Evolutionary conservation across 92 coral and sea anemone genomes (phyloP).

Genomic region (Scolanthus callimorphus): DNA sequence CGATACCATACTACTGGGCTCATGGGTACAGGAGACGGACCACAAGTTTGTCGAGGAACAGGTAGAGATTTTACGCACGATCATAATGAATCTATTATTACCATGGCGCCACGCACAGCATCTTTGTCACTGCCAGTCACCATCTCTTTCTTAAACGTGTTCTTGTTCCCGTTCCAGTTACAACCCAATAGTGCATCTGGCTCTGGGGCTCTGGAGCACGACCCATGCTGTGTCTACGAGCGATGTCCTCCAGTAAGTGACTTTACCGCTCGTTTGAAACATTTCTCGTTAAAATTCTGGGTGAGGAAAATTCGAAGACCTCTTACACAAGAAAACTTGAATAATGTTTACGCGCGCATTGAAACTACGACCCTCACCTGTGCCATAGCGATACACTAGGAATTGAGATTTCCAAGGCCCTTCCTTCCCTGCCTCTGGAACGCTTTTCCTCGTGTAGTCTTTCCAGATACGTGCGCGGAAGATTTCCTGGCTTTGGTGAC

Average conservation of each 20-base stretch:
- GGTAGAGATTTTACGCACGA: conserved; percentile 91
- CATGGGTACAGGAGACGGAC: conserved; percentile 97
- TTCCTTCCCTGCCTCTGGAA: too few relatives aligned
- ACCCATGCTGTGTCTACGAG: conserved; percentile 84
- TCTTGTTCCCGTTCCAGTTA: too few relatives aligned
- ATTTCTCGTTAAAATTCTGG: too few relatives aligned
- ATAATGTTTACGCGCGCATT: too few relatives aligned
- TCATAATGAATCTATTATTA: background rate
- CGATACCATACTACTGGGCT: conserved; percentile 89
- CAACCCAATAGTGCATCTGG: conserved; percentile 99
- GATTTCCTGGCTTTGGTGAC: too few relatives aligned
- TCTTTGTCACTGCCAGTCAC: background rate
- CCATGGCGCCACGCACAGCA: background rate
- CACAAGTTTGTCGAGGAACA: conserved; percentile 98
- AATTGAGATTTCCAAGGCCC: too few relatives aligned
- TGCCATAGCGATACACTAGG: too few relatives aligned
- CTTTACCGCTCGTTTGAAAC: background rate
- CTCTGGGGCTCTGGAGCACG: conserved; percentile 97
- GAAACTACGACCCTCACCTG: too few relatives aligned
- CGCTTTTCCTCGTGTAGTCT: background rate
- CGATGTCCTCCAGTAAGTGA: conserved; percentile 87
- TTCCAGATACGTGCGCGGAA: too few relatives aligned
- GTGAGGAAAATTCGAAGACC: too few relatives aligned
- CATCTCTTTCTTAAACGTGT: too few relatives aligned
- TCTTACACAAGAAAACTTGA: too few relatives aligned